Percentiles rank a stretch among this genome's conserved stretches.
Conservation (phyloP, 2,888 invertebrate species). For the Scaptomyza flava region DNA sequence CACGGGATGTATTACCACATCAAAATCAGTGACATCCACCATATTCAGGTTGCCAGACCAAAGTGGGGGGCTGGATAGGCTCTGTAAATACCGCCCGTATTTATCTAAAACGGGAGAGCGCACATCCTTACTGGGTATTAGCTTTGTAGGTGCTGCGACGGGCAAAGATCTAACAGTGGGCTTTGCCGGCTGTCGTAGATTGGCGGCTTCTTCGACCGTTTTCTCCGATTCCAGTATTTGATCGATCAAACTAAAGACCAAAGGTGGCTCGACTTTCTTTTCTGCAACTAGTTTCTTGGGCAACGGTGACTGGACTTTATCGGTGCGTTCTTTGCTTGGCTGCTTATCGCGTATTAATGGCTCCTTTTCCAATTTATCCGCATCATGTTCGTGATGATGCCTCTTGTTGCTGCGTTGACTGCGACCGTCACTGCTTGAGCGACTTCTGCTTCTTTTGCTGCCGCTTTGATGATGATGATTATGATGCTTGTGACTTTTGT, state of each 20-base stretch:
- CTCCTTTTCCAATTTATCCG: constrained; percentile 53
- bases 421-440: constrained; percentile 80
- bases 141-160: constrained; percentile 3
- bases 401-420: constrained; percentile 71
- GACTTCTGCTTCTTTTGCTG: constrained; percentile 79
- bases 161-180: constrained; percentile 28
- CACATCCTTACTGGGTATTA: constrained; percentile 6
- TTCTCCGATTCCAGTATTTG: constrained; percentile 83
- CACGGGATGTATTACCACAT: constrained; percentile 91
- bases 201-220: constrained; percentile 83
- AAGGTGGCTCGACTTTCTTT: constrained; percentile 48
- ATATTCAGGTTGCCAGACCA: constrained; percentile 93
- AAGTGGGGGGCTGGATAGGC: constrained; percentile 41
- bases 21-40: constrained; percentile 95
- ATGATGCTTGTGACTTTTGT: constrained; percentile 78
- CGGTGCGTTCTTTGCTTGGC: constrained; percentile 29
- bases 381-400: constrained; percentile 54
- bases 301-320: constrained; percentile 28
- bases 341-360: constrained; percentile 30
- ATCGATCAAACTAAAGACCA: constrained; percentile 81
- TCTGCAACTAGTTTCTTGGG: constrained; percentile 45
- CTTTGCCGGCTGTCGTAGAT: constrained; percentile 64
- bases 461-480: constrained; percentile 67
- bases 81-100: constrained; percentile 73
- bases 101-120: constrained; percentile 33